Base-by-base conservation (phyloP, 2,113 vertebrate species). In the Siniperca knerii region DNA sequence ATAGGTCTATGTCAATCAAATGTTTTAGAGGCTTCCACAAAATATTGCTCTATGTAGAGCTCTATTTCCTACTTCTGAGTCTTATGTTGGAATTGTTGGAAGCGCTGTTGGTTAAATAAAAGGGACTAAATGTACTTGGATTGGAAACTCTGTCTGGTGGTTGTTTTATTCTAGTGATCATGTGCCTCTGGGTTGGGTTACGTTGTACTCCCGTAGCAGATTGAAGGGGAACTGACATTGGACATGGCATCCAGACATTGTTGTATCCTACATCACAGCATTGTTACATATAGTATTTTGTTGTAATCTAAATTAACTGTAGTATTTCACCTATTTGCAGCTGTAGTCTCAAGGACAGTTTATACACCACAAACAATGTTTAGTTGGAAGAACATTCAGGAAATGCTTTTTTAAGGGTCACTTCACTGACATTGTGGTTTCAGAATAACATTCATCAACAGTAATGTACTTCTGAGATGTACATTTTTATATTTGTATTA, bases 61-160 rank as follows among this genome's bases (percentile, higher is more conserved):
- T 72, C 20, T 0, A 0, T 0, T 2, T 55, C 16, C 46, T 35
- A 0, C 75, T 8, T 55, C 4, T 29, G 21, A 54, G 5, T 50
- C 29, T 25, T 5, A 16, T 16, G 4, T 21, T 57, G 6, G 10
- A 71, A 6, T 55, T 65, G 15, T 55, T 11, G 3, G 5, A 54
- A 11, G 42, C 11, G 2, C 8, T 74, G 13, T 13, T n/a, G n/a
- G 12, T 52, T 7, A 35, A 9, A 44, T 42, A n/a, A 66, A 37
- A 29, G 21, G 6, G 40, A 46, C 58, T 1, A n/a, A 52, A n/a
- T n/a, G 33, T 12, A 58, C 18, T 25, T 33, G 5, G 8, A 52
- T 29, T 52, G 8, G 37, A 57, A 33, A 54, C 29, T 40, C 8
- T 73, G 1, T 44, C 20, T 67, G 6, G 20, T 60, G 29, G 37